Evolutionary conservation across 2,888 invertebrate genomes (phyloP), one percentile per base, ranked within the genome.

Genomic region (Scaptodrosophila latifasciaeformis): DNA sequence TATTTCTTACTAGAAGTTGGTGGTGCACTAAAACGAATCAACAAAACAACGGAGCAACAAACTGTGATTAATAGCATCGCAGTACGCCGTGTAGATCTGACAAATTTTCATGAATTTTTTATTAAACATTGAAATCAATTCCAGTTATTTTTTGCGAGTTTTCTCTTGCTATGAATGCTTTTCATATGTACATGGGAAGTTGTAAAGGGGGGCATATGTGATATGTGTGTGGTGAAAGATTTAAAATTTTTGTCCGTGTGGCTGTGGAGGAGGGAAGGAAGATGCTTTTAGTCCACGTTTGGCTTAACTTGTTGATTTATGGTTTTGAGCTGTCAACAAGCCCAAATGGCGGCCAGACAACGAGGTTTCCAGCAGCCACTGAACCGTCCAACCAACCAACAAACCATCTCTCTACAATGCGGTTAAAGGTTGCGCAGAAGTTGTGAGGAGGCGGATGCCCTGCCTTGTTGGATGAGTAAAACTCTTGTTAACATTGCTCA

Each of bases 221-320:
- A 6, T 31, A 9, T 31, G 31, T 34, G 13, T 2, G n/a, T 34
- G 34, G 10, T 13, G 15, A 6, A 34, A 34, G 15, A 13, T 34
- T 34, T 13, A 34, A 34, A n/a, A 34, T 34, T 30, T 30, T 34
- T 34, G 35, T 49, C 49, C 42, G 44, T 45, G 29, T 49, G 54
- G 49, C 46, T 39, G 54, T 12, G 37, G 15, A 9, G 10, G 29
- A 18, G 19, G 15, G 18, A 31, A 21, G 27, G 48, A 49, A 54
- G 24, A 58, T 45, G 72, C 69, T 64, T 58, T 74, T 59, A 62
- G 67, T 58, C 58, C 79, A 76, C 76, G 81, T 81, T 79, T 70
- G 76, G 78, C 82, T 79, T 79, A 79, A 82, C 78, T 79, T 82
- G 78, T 82, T 79, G 78, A 79, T 79, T 79, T 79, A 79, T 79